phyloP scores from a whole-genome alignment of 2,888 invertebrate species.

The Torymus aiolomorphi region DNA sequence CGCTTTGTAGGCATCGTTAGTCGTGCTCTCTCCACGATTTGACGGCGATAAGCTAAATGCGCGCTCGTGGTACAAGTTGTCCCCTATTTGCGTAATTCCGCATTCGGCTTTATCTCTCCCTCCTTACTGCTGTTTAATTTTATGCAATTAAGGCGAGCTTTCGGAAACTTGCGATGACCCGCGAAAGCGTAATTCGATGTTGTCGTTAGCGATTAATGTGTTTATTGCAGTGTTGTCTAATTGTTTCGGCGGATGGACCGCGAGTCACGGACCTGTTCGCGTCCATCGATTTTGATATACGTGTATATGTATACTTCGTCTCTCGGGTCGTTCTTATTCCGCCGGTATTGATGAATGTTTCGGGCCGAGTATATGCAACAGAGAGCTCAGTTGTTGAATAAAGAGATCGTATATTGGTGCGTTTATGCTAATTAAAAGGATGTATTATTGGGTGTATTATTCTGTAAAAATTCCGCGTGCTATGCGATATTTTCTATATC shows the following conservation, averaged over 20 bases:
- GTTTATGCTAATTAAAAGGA: background rate
- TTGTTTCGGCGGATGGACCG: constrained; percentile 10
- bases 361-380: too few relatives aligned
- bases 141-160: constrained; percentile 37
- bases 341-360: too few relatives aligned
- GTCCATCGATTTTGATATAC: background rate
- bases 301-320: too few relatives aligned
- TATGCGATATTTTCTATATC: too few relatives aligned
- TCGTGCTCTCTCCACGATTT: constrained; percentile 28
- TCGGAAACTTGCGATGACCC: too few relatives aligned
- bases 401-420: background rate
- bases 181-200: too few relatives aligned
- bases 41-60: constrained; percentile 24
- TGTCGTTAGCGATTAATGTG: constrained; percentile 26
- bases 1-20: constrained; percentile 34
- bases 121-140: constrained; percentile 11
- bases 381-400: too few relatives aligned
- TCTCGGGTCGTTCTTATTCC: too few relatives aligned
- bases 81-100: background rate
- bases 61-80: background rate
- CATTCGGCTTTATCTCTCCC: background rate
- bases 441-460: too few relatives aligned
- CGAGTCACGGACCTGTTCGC: background rate
- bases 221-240: constrained; percentile 14
- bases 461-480: too few relatives aligned